phyloP scores from a whole-genome alignment of 2,888 invertebrate species.

The Andrena bicolor region DNA sequence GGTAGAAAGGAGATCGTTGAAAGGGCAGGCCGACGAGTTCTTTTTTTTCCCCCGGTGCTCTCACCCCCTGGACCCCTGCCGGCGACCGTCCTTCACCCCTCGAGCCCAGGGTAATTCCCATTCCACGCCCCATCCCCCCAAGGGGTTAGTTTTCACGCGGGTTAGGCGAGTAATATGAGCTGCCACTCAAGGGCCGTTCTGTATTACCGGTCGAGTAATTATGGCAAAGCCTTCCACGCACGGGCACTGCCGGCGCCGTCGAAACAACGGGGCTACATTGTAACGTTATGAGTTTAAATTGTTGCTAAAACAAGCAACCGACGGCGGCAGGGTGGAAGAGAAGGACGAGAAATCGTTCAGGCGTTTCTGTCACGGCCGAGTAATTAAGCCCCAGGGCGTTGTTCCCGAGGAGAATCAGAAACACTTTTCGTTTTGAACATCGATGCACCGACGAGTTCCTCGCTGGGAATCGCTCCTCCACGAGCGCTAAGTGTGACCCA shows the following conservation, averaged over 20 bases:
- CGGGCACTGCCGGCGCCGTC: constrained; percentile 60
- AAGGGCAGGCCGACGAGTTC: constrained; percentile 57
- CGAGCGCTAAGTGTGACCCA: too few species aligned
- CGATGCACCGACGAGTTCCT: background rate
- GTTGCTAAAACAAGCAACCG: constrained; percentile 69
- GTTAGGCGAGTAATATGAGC: constrained; percentile 83
- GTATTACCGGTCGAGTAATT: constrained; percentile 83
- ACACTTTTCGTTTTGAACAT: background rate
- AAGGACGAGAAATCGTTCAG: constrained; percentile 29
- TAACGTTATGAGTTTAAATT: constrained; percentile 77
- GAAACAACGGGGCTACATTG: constrained; percentile 70
- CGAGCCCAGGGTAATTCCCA: constrained; percentile 70
- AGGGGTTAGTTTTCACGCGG: constrained; percentile 82
- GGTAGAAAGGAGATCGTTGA: constrained; percentile 57
- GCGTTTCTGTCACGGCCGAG: constrained; percentile 44
- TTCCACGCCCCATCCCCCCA: constrained; percentile 71
- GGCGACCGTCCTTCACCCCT: constrained; percentile 39
- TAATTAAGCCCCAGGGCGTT: constrained; percentile 37
- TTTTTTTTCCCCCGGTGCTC: constrained; percentile 51
- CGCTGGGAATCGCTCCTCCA: background rate
- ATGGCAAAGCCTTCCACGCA: constrained; percentile 75
- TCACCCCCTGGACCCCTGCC: constrained; percentile 17
- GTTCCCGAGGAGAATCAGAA: background rate
- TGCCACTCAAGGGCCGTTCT: constrained; percentile 82
- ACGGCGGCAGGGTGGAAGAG: constrained; percentile 1